phyloP scores from a whole-genome alignment of 2,888 invertebrate species.

The Nematopogon swammerdamellus region DNA sequence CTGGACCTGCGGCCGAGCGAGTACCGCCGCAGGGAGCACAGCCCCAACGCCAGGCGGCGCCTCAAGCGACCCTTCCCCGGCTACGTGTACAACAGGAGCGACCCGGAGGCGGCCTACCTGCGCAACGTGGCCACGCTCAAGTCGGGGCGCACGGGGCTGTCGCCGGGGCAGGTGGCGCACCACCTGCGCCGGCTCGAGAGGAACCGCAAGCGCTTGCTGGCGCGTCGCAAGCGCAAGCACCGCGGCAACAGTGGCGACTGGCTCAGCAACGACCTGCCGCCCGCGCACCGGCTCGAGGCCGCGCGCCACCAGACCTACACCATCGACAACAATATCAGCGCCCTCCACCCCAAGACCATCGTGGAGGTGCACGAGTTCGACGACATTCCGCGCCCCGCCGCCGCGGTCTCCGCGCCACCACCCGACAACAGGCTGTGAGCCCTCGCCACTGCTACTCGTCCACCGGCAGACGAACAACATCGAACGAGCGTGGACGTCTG shows the following conservation, averaged over 20 bases:
- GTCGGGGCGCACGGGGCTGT: conserved; percentile 39
- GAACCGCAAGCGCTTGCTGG: conserved; percentile 40
- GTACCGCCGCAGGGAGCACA: conserved; percentile 15
- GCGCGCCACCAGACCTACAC: conserved; percentile 55
- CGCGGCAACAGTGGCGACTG: conserved; percentile 24
- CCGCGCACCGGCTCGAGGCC: conserved; percentile 26
- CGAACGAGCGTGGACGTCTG: too few relatives aligned
- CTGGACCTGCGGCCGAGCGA: conserved; percentile 30
- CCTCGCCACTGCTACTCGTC: too few relatives aligned
- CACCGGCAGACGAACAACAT: too few relatives aligned
- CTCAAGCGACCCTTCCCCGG: conserved; percentile 45
- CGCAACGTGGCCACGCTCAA: conserved; percentile 39
- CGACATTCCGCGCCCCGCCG: conserved; percentile 28
- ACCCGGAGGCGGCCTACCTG: conserved; percentile 41
- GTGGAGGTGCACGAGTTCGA: conserved; percentile 48
- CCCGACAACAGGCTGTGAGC: background rate
- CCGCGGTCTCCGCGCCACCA: conserved; percentile 16
- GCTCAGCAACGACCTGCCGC: conserved; percentile 30
- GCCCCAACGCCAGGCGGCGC: conserved; percentile 22
- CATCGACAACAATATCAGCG: conserved; percentile 49
- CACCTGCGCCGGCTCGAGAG: conserved; percentile 37
- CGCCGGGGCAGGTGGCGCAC: conserved; percentile 34
- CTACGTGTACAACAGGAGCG: conserved; percentile 36
- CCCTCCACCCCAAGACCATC: conserved; percentile 56
- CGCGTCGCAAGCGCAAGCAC: conserved; percentile 26